These are phyloP conservation scores for Aphidoletes aphidimyza DNA, from an alignment of 2,888 invertebrate species.

Conservation along the genomic window DNA sequence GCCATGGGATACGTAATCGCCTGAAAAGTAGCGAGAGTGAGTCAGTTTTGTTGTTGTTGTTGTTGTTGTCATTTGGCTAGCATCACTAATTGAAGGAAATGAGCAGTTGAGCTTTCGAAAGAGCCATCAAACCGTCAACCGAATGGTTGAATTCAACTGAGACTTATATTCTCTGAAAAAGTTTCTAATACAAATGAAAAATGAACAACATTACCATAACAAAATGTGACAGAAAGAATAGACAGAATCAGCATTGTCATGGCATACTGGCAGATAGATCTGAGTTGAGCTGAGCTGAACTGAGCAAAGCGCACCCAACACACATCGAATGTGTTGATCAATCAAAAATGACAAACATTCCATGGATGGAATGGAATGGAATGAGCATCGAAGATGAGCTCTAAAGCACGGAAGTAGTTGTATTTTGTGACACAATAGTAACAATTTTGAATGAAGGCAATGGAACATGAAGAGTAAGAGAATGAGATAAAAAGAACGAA, in stretches of 20 bases:
- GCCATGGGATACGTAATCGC: neutral
- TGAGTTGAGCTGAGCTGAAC: too few species aligned
- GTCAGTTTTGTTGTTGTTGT: neutral
- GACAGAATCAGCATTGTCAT: conserved; percentile 35
- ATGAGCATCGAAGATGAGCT: neutral
- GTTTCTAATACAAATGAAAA: neutral
- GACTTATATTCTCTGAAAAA: too few species aligned
- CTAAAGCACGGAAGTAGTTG: conserved; percentile 9
- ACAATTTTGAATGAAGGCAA: conserved; percentile 46
- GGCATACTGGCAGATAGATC: too few species aligned
- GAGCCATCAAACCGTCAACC: neutral
- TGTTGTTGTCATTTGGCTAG: neutral
- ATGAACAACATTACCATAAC: neutral
- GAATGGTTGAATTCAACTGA: neutral
- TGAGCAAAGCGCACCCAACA: too few species aligned
- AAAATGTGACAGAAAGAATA: conserved; percentile 27
- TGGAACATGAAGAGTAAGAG: too few species aligned
- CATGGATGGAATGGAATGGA: neutral
- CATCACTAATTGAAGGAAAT: conserved; percentile 6
- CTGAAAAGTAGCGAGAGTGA: neutral
- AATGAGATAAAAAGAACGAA: too few species aligned
- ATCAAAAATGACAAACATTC: conserved; percentile 49
- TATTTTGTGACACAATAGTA: conserved; percentile 16
- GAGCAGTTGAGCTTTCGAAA: conserved; percentile 24
- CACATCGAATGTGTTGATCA: conserved; percentile 41